A percentile compares a stretch with the other conserved stretches of the same genome.
Conservation (phyloP, 2,888 invertebrate species). For the Cheilosia scutellata region DNA sequence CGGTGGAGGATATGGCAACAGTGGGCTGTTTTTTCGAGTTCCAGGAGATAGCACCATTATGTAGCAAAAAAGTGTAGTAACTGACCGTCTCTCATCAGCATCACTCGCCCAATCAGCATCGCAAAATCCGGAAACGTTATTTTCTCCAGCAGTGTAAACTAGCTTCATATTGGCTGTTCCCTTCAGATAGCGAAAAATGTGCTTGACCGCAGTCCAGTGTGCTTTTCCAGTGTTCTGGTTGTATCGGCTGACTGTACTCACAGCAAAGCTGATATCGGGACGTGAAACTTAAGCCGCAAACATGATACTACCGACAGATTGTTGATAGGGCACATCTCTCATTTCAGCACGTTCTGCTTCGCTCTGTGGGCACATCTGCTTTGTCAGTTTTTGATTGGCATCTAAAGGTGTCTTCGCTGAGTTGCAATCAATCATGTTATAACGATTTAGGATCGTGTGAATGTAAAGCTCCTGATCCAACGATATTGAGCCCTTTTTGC, state of each 20-base stretch:
- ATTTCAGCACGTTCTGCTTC: too few relatives aligned
- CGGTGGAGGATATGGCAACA: slow-evolving; percentile 1
- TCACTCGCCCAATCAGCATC: slow-evolving; percentile 13
- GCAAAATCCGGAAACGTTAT: neutral
- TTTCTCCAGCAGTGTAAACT: neutral
- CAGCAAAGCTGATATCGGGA: too few relatives aligned
- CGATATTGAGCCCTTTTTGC: neutral
- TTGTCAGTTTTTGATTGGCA: too few relatives aligned
- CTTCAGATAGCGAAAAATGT: neutral
- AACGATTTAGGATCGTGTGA: neutral
- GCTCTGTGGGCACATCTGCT: too few relatives aligned
- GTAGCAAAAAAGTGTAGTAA: slow-evolving; percentile 4
- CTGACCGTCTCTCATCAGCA: neutral
- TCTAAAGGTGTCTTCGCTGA: too few relatives aligned
- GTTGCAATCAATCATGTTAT: too few relatives aligned
- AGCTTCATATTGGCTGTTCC: too few relatives aligned
- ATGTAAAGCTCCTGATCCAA: slow-evolving; percentile 6
- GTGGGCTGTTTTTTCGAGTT: slow-evolving; percentile 19
- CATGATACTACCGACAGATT: too few relatives aligned
- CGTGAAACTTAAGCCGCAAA: too few relatives aligned
- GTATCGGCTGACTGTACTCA: neutral
- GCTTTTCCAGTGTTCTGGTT: neutral
- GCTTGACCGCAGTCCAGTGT: slow-evolving; percentile 1
- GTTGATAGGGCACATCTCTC: too few relatives aligned
- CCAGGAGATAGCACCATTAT: neutral